Percentiles rank a stretch among this genome's conserved stretches.
These are phyloP conservation scores for Acanthosepion esculentum DNA, from an alignment of 2,888 invertebrate genomes.

Conservation along the genomic window DNA sequence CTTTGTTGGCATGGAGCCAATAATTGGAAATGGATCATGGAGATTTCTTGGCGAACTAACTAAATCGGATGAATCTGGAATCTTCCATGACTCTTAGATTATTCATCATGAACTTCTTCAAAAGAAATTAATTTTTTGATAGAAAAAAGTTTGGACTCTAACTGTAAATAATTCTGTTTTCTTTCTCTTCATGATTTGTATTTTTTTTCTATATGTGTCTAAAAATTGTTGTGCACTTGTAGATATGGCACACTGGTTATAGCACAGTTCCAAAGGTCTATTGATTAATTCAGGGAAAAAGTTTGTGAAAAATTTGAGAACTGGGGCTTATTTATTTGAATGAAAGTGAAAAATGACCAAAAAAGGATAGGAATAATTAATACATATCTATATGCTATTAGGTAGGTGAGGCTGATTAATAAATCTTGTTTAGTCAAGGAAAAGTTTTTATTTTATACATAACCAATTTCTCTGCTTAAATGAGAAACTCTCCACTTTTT, in stretches of 20 bases:
- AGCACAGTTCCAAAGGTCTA: no score
- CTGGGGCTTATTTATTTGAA: no score
- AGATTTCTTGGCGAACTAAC: not conserved
- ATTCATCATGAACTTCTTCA: not conserved
- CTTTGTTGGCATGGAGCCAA: not conserved
- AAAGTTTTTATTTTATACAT: no score
- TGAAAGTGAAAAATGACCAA: no score
- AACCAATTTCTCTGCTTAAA: no score
- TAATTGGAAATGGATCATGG: not conserved
- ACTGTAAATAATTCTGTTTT: not conserved
- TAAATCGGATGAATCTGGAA: not conserved
- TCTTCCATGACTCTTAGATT: not conserved
- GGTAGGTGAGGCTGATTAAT: no score
- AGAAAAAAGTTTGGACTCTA: not conserved
- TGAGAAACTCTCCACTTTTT: no score
- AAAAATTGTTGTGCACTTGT: not conserved
- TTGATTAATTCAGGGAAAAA: no score
- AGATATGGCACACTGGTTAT: not conserved
- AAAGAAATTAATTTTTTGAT: not conserved
- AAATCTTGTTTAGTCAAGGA: no score
- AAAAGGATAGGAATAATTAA: no score
- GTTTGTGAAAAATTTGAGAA: no score
- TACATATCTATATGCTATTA: no score
- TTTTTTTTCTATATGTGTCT: not conserved
- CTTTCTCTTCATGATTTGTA: not conserved